Percentiles rank a stretch among this genome's conserved stretches.
These are phyloP conservation scores for Connochaetes taurinus DNA, from an alignment of 2,113 vertebrate species.

Conservation along the genomic window DNA sequence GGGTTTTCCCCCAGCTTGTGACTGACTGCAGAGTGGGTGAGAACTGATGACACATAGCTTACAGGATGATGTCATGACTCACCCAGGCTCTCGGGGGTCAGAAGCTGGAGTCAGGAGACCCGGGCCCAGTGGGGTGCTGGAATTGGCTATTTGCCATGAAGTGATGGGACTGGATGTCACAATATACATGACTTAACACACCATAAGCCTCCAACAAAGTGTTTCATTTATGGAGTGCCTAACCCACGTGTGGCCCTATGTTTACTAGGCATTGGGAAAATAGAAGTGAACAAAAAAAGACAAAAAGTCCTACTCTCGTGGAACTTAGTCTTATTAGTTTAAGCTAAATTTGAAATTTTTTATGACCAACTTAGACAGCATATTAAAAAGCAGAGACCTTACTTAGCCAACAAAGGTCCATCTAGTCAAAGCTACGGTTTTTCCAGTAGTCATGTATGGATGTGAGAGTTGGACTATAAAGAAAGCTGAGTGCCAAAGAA, in stretches of 20 bases:
- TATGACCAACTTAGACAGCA: neutral
- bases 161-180: neutral
- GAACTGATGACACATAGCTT: neutral
- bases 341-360: neutral
- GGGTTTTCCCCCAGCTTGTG: neutral
- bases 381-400: neutral
- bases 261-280: neutral
- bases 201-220: fast-evolving
- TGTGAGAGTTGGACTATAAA: neutral
- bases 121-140: neutral
- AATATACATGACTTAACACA: neutral
- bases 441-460: neutral
- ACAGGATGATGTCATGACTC: neutral
- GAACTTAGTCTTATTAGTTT: neutral
- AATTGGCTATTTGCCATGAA: neutral
- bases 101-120: neutral
- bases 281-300: neutral
- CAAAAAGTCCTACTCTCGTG: neutral
- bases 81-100: neutral
- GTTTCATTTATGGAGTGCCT: neutral
- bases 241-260: neutral
- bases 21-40: neutral
- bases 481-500: neutral
- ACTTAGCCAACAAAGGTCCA: neutral
- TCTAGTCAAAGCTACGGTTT: neutral